Conservation (phyloP, 1,140 invertebrate species). For the Plutomurus gul region DNA sequence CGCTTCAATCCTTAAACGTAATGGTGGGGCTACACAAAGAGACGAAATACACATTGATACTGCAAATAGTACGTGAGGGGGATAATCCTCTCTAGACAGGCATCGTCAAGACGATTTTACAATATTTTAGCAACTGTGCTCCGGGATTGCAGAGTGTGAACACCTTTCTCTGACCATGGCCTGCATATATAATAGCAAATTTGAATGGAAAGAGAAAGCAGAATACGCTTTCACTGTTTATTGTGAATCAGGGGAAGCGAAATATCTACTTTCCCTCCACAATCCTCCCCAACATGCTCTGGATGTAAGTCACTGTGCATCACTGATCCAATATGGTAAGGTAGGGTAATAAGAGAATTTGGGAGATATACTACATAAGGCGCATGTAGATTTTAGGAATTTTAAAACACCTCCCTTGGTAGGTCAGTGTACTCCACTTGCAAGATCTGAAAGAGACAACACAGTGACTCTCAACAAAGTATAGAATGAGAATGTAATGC, state of each 20-base stretch:
- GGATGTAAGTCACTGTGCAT: no score
- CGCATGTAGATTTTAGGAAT: not conserved
- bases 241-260: not conserved
- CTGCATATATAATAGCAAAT: not conserved
- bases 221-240: not conserved
- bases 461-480: no score
- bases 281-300: not conserved
- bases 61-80: no score
- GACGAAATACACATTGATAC: no score
- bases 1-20: no score
- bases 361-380: not conserved
- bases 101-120: not conserved
- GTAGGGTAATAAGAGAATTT: not conserved
- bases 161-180: not conserved
- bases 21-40: no score
- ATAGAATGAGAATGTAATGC: no score
- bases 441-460: not conserved
- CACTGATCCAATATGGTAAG: no score
- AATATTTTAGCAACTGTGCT: not conserved
- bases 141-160: not conserved
- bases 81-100: no score
- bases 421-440: not conserved
- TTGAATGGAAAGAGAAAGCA: not conserved
- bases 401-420: not conserved
- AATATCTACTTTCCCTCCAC: not conserved